These are phyloP conservation scores for Teleogryllus oceanicus DNA, from an alignment of 2,888 invertebrate species.

Conservation along the genomic window DNA sequence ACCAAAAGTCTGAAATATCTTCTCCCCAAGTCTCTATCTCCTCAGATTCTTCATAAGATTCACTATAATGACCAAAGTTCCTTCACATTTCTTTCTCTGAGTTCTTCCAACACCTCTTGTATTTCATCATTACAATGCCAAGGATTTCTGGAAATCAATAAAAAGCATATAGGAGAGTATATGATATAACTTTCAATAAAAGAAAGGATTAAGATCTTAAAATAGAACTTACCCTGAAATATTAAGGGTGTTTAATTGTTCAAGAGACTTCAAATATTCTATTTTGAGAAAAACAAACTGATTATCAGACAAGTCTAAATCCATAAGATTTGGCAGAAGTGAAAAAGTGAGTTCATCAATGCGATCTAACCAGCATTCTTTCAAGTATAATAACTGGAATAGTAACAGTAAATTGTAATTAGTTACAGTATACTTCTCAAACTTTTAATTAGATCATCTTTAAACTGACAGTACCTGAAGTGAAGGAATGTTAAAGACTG, in stretches of 20 bases:
- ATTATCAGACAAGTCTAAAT: slow-evolving; percentile 60
- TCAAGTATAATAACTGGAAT: slow-evolving; percentile 57
- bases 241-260: slow-evolving; percentile 53
- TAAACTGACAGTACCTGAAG: slow-evolving; percentile 41
- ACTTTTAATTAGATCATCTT: no score
- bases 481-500: slow-evolving; percentile 41
- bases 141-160: slow-evolving; percentile 47
- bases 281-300: slow-evolving; percentile 55
- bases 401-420: not conserved
- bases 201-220: no score
- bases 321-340: slow-evolving; percentile 55
- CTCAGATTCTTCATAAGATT: slow-evolving; percentile 39
- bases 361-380: slow-evolving; percentile 57
- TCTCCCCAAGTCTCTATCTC: slow-evolving; percentile 23
- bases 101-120: slow-evolving; percentile 42
- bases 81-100: not conserved
- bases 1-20: slow-evolving; percentile 26
- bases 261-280: slow-evolving; percentile 51
- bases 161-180: not conserved
- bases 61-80: slow-evolving; percentile 42
- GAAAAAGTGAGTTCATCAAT: slow-evolving; percentile 54
- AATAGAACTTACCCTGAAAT: slow-evolving; percentile 46
- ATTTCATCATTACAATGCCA: slow-evolving; percentile 55
- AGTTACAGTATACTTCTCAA: no score
- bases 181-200: no score